Evolutionary conservation across 2,797 vertebrate species (phyloP), one percentile per base, ranked within the genome.

Genomic region (Helostoma temminkii): DNA sequence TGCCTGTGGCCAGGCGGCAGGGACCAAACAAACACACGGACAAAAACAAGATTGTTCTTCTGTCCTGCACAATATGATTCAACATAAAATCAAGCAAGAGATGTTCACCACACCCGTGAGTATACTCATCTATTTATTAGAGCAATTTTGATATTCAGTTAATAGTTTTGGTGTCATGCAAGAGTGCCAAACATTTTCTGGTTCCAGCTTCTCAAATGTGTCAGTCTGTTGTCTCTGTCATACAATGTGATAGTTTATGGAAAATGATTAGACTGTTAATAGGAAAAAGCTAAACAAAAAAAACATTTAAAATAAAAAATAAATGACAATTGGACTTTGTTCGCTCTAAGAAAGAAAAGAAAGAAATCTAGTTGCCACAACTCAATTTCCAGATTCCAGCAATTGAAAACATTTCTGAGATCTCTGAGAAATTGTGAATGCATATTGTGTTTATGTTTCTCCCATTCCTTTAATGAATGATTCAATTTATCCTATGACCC

Each of bases 71-170:
- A 25, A 45, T 14, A 93, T 89, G 85, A 93, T 90, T 85, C 91
- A 82, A 62, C 86, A 82, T 32, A 77, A 83, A 67, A 66, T 69
- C 47, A 90, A 86, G 47, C 74, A 79, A 52, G 91, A 91, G 22
- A 74, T 77, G 49, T 67, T 72, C 19, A 45, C 67, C 46, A 82
- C 77, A 76, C 48, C 72, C 48, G 93, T 94, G 80, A 93, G 92
- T 93, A 78, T 28, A 24, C n/a, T 9, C 1, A 25, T 6, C 6
- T n/a, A 49, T 9, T 30, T 2, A 49, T 4, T 14, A 49, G 26
- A 18, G 12, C 9, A 11, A 41, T 26, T 56, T 41, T 26, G 3
- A 42, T 26, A 26, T 10, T 25, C 15, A 39, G 9, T 25, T 39
- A 26, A 28, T 49, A 16, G 25, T n/a, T 28, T 7, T 12, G 15